Conservation (phyloP, 2,888 invertebrate genomes). For the Synergus laeviventris region DNA sequence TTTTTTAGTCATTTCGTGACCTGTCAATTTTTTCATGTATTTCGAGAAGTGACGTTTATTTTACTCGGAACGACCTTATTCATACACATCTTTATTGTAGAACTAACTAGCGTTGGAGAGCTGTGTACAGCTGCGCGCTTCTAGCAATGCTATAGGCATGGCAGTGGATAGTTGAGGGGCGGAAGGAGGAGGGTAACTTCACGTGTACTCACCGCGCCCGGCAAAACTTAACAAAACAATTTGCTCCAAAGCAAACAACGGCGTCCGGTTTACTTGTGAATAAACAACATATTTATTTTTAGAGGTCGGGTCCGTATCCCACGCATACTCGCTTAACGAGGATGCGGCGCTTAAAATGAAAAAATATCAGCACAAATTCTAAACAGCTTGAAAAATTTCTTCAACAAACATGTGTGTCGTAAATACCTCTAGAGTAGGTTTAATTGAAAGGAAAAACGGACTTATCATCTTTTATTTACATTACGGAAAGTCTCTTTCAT, state of each 20-base stretch:
- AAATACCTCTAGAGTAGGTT: not conserved
- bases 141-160: conserved; percentile 46
- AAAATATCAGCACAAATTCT: conserved; percentile 34
- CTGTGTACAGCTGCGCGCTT: conserved; percentile 50
- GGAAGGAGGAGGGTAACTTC: conserved; percentile 54
- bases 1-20: no score
- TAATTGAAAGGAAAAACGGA: not conserved
- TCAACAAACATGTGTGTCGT: not conserved
- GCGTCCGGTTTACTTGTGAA: conserved; percentile 77
- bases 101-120: not conserved
- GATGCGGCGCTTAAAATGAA: conserved; percentile 30
- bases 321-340: conserved; percentile 46
- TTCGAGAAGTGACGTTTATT: not conserved
- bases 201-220: conserved; percentile 61
- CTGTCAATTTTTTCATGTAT: conserved; percentile 8
- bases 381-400: conserved; percentile 40
- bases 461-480: not conserved
- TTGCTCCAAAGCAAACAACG: conserved; percentile 76
- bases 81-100: not conserved
- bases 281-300: conserved; percentile 77
- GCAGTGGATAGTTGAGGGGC: conserved; percentile 43
- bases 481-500: conserved; percentile 3
- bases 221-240: conserved; percentile 76
- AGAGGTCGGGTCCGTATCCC: conserved; percentile 67
- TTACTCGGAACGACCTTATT: not conserved